Evolutionary conservation across 2,888 invertebrate genomes (phyloP), one percentile per base, ranked within the genome.

Genomic region (Lypha dubia): DNA sequence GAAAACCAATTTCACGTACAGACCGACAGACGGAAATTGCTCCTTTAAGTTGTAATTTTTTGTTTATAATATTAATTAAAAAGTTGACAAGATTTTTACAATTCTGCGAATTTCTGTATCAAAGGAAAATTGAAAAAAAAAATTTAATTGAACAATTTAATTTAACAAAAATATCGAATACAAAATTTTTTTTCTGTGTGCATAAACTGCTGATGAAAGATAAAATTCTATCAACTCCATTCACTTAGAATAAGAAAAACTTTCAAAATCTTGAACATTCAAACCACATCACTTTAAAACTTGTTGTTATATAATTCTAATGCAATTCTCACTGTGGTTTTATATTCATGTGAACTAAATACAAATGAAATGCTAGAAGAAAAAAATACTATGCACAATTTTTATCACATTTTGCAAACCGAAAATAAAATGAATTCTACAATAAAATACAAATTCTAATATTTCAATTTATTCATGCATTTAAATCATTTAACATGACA

Each of bases 381-480:
- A 62, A 49, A 20, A 60, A 46, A 17, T 46, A 46, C n/a, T n/a
- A n/a, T n/a, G n/a, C n/a, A n/a, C n/a, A 76, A 67, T 35, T 53
- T 58, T 13, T 44, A 65, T 44, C 11, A 53, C n/a, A 62, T 44
- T 60, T 68, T 38, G 38, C 46, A 1, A 44, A 44, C 11, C 24
- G 11, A 32, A 65, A 46, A 46, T 9, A 6, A 28, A 38, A 60
- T 35, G 63, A 51, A 77, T 51, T 17, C 49, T 28, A 46, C 32
- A 70, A 79, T 11, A 51, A 44, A 77, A 62, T 51, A 46, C 28
- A 79, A 32, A 71, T 79, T 70, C 53, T 63, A 53, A 71, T 79
- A 71, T 79, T 71, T 79, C 71, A 79, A 71, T 71, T 63, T 71
- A 63, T 79, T 44, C 63, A 44, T 62, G 70, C 53, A 79, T 63